These are phyloP conservation scores for Apteryx mantelli DNA, from an alignment of 2,113 vertebrate species.

Conservation along the genomic window DNA sequence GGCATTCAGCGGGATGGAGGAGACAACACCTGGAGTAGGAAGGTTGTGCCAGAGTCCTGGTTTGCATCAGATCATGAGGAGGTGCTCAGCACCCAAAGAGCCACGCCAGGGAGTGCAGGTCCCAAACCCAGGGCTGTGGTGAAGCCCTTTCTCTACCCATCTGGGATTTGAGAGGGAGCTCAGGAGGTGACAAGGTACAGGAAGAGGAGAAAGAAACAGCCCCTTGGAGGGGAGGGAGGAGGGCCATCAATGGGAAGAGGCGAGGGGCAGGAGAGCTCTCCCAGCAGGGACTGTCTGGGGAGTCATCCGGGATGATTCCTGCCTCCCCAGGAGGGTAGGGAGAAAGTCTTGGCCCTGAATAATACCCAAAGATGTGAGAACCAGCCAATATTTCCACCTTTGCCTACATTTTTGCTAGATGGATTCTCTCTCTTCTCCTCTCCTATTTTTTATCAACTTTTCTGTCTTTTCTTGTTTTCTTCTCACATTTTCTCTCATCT, in stretches of 20 bases:
- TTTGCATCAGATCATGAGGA: too few species aligned
- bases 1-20: too few species aligned
- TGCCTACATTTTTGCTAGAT: not conserved
- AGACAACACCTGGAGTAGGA: too few species aligned
- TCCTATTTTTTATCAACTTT: not conserved
- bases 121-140: not conserved
- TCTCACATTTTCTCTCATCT: too few species aligned
- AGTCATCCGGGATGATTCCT: not conserved
- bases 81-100: too few species aligned
- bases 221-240: not conserved
- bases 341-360: not conserved
- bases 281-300: too few species aligned
- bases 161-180: not conserved
- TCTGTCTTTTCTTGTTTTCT: not conserved
- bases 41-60: too few species aligned
- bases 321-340: not conserved
- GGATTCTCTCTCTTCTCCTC: not conserved
- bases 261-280: not conserved
- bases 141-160: not conserved
- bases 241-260: rapidly evolving
- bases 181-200: not conserved
- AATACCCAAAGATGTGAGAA: not conserved
- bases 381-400: not conserved
- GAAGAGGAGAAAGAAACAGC: not conserved
- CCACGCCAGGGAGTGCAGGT: too few species aligned